Evolutionary conservation across 1,140 invertebrate species (phyloP), one percentile per base, ranked within the genome.

Genomic region (Brachionus rotundiformis): DNA sequence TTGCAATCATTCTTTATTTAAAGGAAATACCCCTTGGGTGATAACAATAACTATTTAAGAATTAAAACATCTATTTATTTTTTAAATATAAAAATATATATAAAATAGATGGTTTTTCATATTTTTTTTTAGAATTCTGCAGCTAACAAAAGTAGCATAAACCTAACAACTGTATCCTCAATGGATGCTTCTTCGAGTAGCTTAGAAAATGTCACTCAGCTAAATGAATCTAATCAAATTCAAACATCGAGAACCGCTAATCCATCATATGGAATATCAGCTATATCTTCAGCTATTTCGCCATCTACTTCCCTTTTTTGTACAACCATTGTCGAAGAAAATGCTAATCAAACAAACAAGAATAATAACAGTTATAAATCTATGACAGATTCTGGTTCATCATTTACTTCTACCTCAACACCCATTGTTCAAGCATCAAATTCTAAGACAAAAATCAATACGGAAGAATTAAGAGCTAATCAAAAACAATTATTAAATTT

Each of bases 351-450:
- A 44, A 11, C 36, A n/a, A 73, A 73, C 41, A 27, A 25, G 36
- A 31, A 10, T 0, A 31, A 10, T 0, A 36, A 71, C 31, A 71
- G 31, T 19, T 36, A 31, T 7, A 73, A 77, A 47, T 36, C 76
- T 2, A 16, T 41, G 13, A 44, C 68, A 6, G 36, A 36, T 44
- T 73, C 68, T 6, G 19, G 63, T 16, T 68, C 63, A 13, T 71
- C 65, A 36, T 73, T 73, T 73, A 73, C 68, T 25, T 73, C 68
- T 44, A 73, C 68, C 19, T 73, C 68, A 73, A 73, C 68, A 25
- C 68, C 68, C 4, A 73, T 73, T 13, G 23, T n/a, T 73, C 47
- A 79, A 79, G 13, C 76, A 79, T 79, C 76, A 77, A 77, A 31
- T 59, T 31, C 39, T 0, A 44, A 39, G 41, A 19, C 68, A 23